phyloP scores from a whole-genome alignment of 2,113 vertebrate species.

The Prunella himalayana region DNA sequence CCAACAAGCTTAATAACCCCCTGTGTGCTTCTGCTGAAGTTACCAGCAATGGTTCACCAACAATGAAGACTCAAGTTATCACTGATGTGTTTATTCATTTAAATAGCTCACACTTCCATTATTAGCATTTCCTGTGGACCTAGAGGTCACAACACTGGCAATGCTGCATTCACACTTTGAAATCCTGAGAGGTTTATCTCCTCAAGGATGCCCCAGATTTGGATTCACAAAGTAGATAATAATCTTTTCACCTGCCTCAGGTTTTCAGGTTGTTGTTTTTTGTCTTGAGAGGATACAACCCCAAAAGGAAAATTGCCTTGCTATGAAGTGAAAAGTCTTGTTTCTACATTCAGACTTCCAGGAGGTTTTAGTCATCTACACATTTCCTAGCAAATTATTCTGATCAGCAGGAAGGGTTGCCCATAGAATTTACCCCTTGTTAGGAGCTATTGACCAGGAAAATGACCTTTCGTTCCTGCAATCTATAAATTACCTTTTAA shows the following conservation, averaged over 20 bases:
- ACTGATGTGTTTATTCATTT: background rate
- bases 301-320: background rate
- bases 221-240: background rate
- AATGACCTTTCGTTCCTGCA: conserved; percentile 1
- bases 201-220: background rate
- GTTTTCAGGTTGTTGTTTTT: background rate
- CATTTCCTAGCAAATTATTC: conserved; percentile 3
- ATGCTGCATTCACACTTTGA: background rate
- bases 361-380: background rate
- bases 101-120: background rate
- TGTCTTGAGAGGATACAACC: background rate
- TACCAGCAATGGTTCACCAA: background rate
- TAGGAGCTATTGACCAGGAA: background rate
- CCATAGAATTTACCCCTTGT: background rate
- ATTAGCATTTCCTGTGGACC: background rate
- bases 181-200: background rate
- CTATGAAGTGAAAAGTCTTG: background rate
- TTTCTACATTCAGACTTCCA: background rate
- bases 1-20: background rate
- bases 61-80: background rate
- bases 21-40: background rate
- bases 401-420: background rate
- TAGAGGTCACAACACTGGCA: background rate
- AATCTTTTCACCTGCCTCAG: background rate
- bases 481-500: conserved; percentile 53